phyloP scores from a whole-genome alignment of 2,888 invertebrate species.

The Odontothrips loti region DNA sequence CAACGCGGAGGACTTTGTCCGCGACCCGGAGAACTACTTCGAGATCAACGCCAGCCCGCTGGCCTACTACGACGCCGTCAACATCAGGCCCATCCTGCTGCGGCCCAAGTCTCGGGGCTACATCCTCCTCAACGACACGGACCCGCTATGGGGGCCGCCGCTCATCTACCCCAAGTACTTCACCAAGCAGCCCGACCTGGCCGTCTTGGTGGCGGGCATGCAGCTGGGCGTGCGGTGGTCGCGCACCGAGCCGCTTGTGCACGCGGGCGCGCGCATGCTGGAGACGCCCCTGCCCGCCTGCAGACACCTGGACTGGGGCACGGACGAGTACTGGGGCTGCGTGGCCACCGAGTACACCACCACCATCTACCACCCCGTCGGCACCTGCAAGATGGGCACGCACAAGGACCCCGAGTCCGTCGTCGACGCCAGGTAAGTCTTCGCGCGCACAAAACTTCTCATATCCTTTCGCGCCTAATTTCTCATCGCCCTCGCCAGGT shows the following conservation, averaged over 20 bases:
- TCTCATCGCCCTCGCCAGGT: not conserved
- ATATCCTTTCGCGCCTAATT: not conserved
- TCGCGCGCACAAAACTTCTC: not conserved
- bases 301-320: conserved; percentile 51
- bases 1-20: conserved; percentile 55
- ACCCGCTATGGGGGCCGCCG: conserved; percentile 68
- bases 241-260: conserved; percentile 55
- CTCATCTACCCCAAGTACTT: conserved; percentile 64
- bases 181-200: conserved; percentile 48
- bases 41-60: conserved; percentile 54
- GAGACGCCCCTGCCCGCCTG: conserved; percentile 59
- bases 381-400: conserved; percentile 46
- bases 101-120: conserved; percentile 61
- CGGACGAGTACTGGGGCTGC: conserved; percentile 64
- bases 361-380: conserved; percentile 60
- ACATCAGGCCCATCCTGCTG: conserved; percentile 58
- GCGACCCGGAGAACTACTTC: conserved; percentile 53
- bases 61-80: conserved; percentile 53
- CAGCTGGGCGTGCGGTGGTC: conserved; percentile 57
- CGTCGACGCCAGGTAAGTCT: conserved; percentile 43
- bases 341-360: conserved; percentile 60
- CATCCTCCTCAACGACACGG: conserved; percentile 58
- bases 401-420: conserved; percentile 45
- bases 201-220: conserved; percentile 50
- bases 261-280: conserved; percentile 55